These are phyloP conservation scores for Ectobius pallidus DNA, from an alignment of 2,888 invertebrate genomes.

Conservation along the genomic window DNA sequence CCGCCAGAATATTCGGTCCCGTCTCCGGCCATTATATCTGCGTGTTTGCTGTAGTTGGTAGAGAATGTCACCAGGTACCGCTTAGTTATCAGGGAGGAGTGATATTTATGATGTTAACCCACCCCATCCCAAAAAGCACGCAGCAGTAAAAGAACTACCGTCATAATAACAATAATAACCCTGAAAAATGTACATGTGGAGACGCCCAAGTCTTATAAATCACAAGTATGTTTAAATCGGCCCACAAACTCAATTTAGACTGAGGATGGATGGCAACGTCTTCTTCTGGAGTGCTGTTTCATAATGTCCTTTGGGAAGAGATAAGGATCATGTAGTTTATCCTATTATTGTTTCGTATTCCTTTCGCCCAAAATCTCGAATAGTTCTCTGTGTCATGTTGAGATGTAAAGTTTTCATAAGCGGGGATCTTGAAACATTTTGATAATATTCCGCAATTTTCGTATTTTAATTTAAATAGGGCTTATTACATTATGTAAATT, in stretches of 20 bases:
- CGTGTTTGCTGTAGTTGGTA: slow-evolving; percentile 16
- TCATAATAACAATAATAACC: neutral
- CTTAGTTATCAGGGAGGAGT: slow-evolving; percentile 11
- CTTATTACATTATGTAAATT: too few species aligned
- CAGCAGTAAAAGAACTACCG: neutral
- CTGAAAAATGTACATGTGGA: neutral
- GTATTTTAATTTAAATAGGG: too few species aligned
- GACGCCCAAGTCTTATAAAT: neutral
- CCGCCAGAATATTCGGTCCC: neutral
- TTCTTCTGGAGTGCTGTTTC: too few species aligned
- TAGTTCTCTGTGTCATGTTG: too few species aligned
- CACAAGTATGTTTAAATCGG: neutral
- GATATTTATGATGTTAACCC: slow-evolving; percentile 24
- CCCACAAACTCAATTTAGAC: neutral
- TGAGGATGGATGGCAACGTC: too few species aligned
- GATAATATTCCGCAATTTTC: too few species aligned
- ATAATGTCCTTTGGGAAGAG: too few species aligned
- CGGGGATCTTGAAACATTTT: too few species aligned
- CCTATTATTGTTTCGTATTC: too few species aligned
- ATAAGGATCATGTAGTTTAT: too few species aligned
- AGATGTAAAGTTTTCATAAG: too few species aligned
- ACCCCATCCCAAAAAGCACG: neutral
- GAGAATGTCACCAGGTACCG: slow-evolving; percentile 22
- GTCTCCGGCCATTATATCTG: slow-evolving; percentile 10
- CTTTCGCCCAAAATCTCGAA: too few species aligned